Evolutionary conservation across 2,797 vertebrate genomes (phyloP).

Genomic region (Sphenopsis melanotis): DNA sequence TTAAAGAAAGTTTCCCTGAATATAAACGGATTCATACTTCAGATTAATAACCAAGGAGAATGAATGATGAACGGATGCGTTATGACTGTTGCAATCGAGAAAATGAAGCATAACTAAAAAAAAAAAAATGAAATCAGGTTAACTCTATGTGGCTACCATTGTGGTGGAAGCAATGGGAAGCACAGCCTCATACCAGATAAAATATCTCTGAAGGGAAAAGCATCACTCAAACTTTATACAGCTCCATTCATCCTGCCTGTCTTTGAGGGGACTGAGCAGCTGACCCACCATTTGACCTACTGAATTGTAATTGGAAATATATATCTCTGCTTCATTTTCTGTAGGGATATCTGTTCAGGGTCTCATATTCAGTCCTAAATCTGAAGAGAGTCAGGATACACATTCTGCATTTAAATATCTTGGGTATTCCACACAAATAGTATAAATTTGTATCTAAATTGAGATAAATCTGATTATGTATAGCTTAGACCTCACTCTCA

Average conservation of each 20-base stretch:
- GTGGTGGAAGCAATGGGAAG: neutral
- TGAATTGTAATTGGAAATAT: conserved; percentile 28
- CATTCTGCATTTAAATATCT: neutral
- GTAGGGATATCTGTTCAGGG: neutral
- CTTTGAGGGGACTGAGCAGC: conserved; percentile 6
- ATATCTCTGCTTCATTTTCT: neutral
- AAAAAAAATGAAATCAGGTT: conserved; percentile 24
- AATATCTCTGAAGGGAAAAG: neutral
- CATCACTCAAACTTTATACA: conserved; percentile 20
- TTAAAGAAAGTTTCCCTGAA: neutral
- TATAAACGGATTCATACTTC: conserved; percentile 20
- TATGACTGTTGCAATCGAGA: conserved; percentile 15
- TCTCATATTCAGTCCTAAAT: neutral
- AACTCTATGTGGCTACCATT: neutral
- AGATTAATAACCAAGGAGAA: conserved; percentile 40
- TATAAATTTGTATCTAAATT: neutral
- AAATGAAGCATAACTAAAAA: conserved; percentile 43
- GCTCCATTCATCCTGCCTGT: neutral
- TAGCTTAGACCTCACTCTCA: neutral
- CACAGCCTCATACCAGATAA: neutral
- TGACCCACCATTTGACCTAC: conserved; percentile 16
- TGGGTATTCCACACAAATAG: neutral
- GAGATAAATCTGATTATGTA: neutral
- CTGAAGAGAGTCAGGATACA: neutral
- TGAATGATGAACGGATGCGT: neutral